A percentile compares a stretch with the other conserved stretches of the same genome.
Conservation (phyloP, 2,113 vertebrate genomes). For the Crotophaga sulcirostris region DNA sequence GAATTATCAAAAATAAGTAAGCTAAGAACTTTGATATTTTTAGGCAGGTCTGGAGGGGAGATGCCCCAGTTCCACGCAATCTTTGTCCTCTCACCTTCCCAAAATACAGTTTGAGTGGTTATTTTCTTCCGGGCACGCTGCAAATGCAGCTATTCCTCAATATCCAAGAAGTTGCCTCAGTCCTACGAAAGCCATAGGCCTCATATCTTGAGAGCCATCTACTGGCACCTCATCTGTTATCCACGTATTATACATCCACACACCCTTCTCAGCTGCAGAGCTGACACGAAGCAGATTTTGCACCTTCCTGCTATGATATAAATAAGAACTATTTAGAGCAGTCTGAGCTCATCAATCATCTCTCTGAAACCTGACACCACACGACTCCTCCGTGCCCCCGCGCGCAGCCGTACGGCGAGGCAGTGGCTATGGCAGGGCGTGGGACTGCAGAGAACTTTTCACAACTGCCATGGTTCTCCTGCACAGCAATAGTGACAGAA, state of each 20-base stretch:
- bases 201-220: constrained; percentile 69
- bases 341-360: background rate
- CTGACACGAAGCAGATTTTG: background rate
- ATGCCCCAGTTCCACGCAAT: background rate
- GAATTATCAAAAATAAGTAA: background rate
- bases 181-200: constrained; percentile 8
- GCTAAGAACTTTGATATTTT: background rate
- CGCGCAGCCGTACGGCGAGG: rapidly evolving
- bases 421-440: background rate
- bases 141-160: background rate
- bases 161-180: background rate
- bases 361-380: rapidly evolving
- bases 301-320: background rate
- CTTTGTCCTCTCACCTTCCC: background rate
- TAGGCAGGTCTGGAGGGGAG: background rate
- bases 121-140: background rate
- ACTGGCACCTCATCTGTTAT: constrained; percentile 53
- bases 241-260: background rate
- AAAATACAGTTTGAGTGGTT: background rate
- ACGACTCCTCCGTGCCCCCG: background rate
- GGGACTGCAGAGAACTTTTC: background rate
- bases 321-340: background rate
- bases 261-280: background rate
- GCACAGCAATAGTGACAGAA: rapidly evolving
- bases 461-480: background rate